Base-by-base conservation (phyloP, 2,888 invertebrate species). In the Drosophila hamatofila region DNA sequence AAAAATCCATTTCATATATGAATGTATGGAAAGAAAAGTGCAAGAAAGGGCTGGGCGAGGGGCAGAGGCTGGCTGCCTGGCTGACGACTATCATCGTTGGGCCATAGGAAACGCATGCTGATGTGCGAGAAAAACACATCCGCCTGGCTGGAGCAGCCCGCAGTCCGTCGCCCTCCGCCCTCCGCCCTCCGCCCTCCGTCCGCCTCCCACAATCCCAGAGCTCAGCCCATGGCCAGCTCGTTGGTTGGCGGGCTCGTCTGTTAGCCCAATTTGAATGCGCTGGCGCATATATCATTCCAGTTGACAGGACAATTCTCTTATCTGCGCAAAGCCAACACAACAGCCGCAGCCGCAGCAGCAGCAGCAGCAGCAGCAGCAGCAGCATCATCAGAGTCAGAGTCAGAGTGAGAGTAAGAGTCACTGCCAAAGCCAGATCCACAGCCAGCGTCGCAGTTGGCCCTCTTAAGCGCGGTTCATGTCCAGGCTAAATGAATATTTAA, bases 251-350 rank as follows among this genome's bases (percentile, higher is more conserved):
- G 82, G 70, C 75, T 83, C 85, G 90, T 90, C 88, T 83, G 90
- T 88, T 90, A 91, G 91, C 93, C 92, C 93, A 93, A 92, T 92
- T 92, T 93, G 92, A 92, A 92, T 92, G 89, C 92, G 91, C 92
- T 91, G 90, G 91, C 92, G 91, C 94, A 95, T 95, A 95, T 95
- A 95, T 95, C 95, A 95, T 95, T 94, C 93, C 93, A 93, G 94
- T 94, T 94, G 94, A 95, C 94, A 95, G 95, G 94, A 94, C 95
- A 95, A 95, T 95, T 95, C 95, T 94, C 94, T 94, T 94, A 94
- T 94, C 94, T 94, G 93, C 89, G 85, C 90, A 90, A 93, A 93
- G 90, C 92, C 92, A 92, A 92, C 92, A 92, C 90, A 89, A 91
- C 89, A 91, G 91, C 90, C 79, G 67, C 90, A 83, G 80, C 75